Base-by-base conservation (phyloP, 2,888 invertebrate species). In the Drosophila emarginata region DNA sequence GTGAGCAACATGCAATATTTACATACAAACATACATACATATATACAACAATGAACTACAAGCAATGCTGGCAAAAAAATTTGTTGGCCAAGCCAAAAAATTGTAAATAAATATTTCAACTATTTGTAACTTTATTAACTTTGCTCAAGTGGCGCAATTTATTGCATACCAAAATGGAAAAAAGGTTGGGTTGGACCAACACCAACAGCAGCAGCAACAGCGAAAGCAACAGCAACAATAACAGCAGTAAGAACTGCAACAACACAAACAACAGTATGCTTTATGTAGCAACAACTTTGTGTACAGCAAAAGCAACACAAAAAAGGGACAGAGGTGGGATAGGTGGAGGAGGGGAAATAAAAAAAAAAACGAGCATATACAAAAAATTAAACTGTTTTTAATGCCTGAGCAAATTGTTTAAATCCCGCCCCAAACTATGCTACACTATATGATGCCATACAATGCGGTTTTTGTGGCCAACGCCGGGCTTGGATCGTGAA, bases 111-210 rank as follows among this genome's bases (percentile, higher is more conserved):
- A 88, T 88, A 83, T 83, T 83, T 83, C 68, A 88, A 87, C 88
- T 83, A 83, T 88, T 83, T 86, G 88, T 77, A 88, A 88, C 88
- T 83, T 80, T 83, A 83, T 83, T 83, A 83, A 83, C 83, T 83
- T 87, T 83, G 79, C 87, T 76, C 81, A 88, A 88, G 83, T 83
- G 87, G 79, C 87, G 80, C 77, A 80, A 79, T 82, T 87, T 87
- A 87, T 82, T 83, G 78, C 88, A 86, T 77, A 58, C 86, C 77
- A 63, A 67, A 79, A 75, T 28, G 50, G 37, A 32, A 23, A 62
- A 28, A 60, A 61, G 32, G 32, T 32, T 32, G 32, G 9, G 32
- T 32, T 28, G 53, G 23, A 5, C 4, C 52, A 40, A 7, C 37
- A 39, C 28, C 52, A 58, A 14, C 64, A 21, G 12, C n/a, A 23